Evolutionary conservation across 2,888 invertebrate genomes (phyloP).

Genomic region (Machimus atricapillus): DNA sequence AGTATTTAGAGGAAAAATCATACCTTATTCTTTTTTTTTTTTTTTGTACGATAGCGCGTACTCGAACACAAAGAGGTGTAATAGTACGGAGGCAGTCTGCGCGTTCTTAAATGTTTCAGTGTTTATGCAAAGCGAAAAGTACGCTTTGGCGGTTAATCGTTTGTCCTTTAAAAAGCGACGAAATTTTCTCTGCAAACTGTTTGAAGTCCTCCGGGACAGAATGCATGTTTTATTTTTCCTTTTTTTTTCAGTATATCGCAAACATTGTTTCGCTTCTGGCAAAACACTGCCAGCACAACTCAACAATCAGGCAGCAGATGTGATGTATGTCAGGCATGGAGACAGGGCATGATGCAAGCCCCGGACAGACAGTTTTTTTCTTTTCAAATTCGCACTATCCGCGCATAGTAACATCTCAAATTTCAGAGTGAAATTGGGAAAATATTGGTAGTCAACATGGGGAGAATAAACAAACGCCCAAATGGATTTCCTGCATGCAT

Average conservation of each 20-base stretch:
- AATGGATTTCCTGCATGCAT: not conserved
- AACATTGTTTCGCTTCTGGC: not conserved
- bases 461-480: not conserved
- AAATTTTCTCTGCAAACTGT: not conserved
- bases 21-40: too few species aligned
- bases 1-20: too few species aligned
- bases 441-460: not conserved
- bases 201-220: not conserved
- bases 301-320: not conserved
- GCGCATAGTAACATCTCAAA: not conserved
- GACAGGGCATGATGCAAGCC: not conserved
- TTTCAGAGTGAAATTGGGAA: not conserved
- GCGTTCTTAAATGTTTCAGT: not conserved
- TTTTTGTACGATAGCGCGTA: too few species aligned
- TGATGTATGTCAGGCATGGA: not conserved
- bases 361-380: not conserved
- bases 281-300: not conserved
- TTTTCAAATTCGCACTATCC: not conserved
- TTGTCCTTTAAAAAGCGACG: not conserved
- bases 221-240: not conserved
- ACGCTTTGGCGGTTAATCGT: not conserved
- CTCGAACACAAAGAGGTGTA: not conserved
- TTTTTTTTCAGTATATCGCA: not conserved
- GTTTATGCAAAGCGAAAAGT: not conserved
- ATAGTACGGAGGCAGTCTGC: too few species aligned